phyloP scores from a whole-genome alignment of 2,113 vertebrate species.

The Forbesichthys papilliferus region DNA sequence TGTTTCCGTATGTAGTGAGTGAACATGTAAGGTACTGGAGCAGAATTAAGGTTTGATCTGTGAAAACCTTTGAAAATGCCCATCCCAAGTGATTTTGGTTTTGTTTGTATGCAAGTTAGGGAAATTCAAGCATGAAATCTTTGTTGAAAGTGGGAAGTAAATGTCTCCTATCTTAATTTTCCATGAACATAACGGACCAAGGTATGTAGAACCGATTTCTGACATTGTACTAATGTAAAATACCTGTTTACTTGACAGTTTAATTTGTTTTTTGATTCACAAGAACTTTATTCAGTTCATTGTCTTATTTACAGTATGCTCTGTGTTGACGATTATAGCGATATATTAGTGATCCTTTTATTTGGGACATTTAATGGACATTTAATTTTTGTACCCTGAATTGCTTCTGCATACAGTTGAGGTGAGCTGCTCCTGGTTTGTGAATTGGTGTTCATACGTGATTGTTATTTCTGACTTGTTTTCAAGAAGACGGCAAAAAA shows the following conservation, averaged over 20 bases:
- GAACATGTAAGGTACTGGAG: too few relatives aligned
- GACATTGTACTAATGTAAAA: constrained; percentile 2
- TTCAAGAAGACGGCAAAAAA: constrained; percentile 1
- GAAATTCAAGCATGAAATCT: background rate
- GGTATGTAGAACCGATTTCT: background rate
- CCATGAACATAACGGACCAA: constrained; percentile 7
- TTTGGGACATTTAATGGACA: background rate
- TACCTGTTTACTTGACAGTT: background rate
- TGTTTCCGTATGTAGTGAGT: too few relatives aligned
- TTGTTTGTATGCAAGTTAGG: background rate
- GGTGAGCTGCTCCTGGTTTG: background rate
- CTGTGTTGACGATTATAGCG: constrained; percentile 1
- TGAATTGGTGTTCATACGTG: constrained; percentile 2
- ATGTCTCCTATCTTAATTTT: background rate
- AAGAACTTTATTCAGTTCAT: constrained; percentile 24
- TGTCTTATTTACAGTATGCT: constrained; percentile 43
- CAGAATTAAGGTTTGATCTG: background rate
- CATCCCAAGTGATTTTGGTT: background rate
- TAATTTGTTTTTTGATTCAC: constrained; percentile 19
- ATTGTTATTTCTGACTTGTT: background rate
- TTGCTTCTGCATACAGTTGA: constrained; percentile 5
- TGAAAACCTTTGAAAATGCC: background rate
- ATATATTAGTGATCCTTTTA: constrained; percentile 1
- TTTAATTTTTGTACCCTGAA: background rate
- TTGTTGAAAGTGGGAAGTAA: background rate